Base-by-base conservation (phyloP, 2,797 vertebrate genomes). In the Gouania willdenowi region DNA sequence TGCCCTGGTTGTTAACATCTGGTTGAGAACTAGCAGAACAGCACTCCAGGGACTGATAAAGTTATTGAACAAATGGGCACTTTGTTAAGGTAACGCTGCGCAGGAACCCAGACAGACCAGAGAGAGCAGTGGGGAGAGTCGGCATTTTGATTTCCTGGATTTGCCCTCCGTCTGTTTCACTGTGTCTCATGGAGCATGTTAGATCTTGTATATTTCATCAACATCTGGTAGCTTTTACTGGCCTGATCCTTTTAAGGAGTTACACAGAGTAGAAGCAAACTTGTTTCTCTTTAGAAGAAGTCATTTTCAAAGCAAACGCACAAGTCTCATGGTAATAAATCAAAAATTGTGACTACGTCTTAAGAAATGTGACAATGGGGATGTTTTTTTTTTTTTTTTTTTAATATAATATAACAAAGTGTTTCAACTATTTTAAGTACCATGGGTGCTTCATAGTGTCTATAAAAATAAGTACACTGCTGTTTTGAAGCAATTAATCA, bases 161-260 rank as follows among this genome's bases (percentile, higher is more conserved):
- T 75, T 78, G 64, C 62, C 59, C 63, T 66, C 54, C 51, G 31
- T 43, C 63, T 41, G 41, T 62, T 59, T 76, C 42, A 16, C 43
- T 45, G 31, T 34, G 57, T 76, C 71, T 61, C 20, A 3, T 42
- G 45, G 36, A 76, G 56, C 82, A 60, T 79, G 80, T 69, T 66
- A 56, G 56, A 66, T 71, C 77, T 71, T 80, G 82, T 80, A 63
- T 79, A 71, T 81, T 84, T 77, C 76, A 48, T 51, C 41, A 41
- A 81, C 82, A 84, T 87, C 78, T 85, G 79, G 66, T 70, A 69
- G 71, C 70, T 82, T 82, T 84, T 84, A 83, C 71, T 64, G 60
- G 42, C 55, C 51, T 19, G n/a, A 35, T 47, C 44, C 51, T 75
- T 80, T 81, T 76, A 80, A 73, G 53, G 55, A 34, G 44, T 55